Conservation (phyloP, 2,797 vertebrate genomes). For the Oreochromis grahami region DNA sequence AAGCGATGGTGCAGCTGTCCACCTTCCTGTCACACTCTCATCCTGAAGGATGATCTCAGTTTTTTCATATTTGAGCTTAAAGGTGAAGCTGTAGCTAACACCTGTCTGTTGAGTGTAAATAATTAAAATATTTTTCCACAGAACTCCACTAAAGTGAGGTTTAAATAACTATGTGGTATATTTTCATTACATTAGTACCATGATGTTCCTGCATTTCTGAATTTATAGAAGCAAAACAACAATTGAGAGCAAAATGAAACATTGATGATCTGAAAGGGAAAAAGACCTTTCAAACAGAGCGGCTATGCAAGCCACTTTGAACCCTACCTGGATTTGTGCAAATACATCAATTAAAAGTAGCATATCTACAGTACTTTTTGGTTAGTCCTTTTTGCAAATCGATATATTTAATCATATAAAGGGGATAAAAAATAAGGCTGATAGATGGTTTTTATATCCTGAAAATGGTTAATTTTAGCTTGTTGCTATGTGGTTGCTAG, state of each 20-base stretch:
- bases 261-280: not conserved
- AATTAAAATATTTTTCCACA: not conserved
- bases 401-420: not conserved
- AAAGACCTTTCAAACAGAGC: not conserved
- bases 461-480: not conserved
- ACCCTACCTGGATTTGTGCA: not conserved
- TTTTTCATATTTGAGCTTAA: not conserved
- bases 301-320: not conserved
- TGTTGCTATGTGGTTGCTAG: not conserved
- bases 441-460: not conserved
- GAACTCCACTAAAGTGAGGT: fast-evolving
- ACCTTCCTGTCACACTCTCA: fast-evolving
- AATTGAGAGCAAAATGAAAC: not conserved
- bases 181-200: not conserved
- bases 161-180: not conserved
- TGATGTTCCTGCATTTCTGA: not conserved
- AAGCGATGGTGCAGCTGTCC: not conserved
- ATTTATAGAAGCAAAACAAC: not conserved
- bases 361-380: fast-evolving
- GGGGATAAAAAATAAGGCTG: not conserved
- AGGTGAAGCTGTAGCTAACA: not conserved
- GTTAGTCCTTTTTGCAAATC: not conserved
- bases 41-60: not conserved
- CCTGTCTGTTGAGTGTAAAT: not conserved
- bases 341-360: not conserved